A percentile compares a stretch with the other conserved stretches of the same genome.
Conservation (phyloP, 2,113 vertebrate species). For the Thomomys bottae region DNA sequence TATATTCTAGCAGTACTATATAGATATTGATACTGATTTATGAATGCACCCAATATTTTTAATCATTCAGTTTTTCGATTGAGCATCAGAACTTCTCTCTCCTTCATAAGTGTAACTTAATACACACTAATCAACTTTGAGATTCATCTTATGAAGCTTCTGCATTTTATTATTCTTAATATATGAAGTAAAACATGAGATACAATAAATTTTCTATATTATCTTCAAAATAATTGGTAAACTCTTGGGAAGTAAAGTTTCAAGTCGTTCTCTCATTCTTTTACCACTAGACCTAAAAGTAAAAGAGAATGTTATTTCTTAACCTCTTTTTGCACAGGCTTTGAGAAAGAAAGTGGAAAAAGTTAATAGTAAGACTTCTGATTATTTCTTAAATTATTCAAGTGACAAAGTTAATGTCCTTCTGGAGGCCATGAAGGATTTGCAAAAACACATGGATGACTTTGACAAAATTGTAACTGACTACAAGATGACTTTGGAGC, state of each 20-base stretch:
- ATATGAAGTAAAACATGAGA: not conserved
- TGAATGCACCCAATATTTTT: too few relatives aligned
- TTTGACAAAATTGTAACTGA: constrained; percentile 89
- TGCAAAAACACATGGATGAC: constrained; percentile 90
- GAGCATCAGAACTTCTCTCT: not conserved
- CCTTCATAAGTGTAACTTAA: not conserved
- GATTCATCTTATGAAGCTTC: not conserved
- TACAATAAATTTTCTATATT: constrained; percentile 1
- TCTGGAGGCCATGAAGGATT: constrained; percentile 85
- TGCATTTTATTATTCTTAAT: not conserved
- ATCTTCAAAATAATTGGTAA: not conserved
- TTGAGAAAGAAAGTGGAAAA: constrained; percentile 89
- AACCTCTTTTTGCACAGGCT: constrained; percentile 79
- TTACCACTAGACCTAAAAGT: not conserved
- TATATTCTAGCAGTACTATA: too few relatives aligned
- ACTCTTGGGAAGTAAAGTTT: not conserved
- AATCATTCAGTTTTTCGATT: not conserved
- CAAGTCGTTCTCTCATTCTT: not conserved
- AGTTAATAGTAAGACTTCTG: constrained; percentile 84
- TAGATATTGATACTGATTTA: too few relatives aligned
- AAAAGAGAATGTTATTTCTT: constrained; percentile 27
- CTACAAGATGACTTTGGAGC: constrained; percentile 90
- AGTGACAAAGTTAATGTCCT: constrained; percentile 80
- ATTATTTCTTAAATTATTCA: constrained; percentile 80
- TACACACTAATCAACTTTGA: not conserved